Evolutionary conservation across 2,888 invertebrate species (phyloP), one percentile per base, ranked within the genome.

Genomic region (Caradrina kadenii): DNA sequence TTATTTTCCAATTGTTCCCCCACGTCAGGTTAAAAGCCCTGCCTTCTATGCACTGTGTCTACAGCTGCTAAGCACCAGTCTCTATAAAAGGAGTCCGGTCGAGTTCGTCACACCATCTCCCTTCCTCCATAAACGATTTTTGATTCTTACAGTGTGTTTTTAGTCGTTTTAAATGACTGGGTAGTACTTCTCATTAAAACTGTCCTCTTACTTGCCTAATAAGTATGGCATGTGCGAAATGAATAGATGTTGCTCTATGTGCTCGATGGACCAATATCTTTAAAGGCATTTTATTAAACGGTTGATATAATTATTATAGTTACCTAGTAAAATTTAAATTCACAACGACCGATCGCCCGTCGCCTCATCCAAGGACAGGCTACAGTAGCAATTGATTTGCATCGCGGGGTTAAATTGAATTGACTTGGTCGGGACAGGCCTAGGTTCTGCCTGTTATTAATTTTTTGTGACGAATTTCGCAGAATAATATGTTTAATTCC

Each of bases 401-500:
- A 60, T 56, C 22, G 31, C 45, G 21, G 59, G 35, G 2, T 42
- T 10, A 49, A 42, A 63, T 63, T 53, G 56, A 63, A 61, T 56
- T 21, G 11, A 19, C n/a, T n/a, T n/a, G n/a, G 11, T 52, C 60
- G 52, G 48, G 56, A 42, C 26, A 49, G 53, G 60, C 53, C 35
- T 59, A 21, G 39, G 22, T 39, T 62, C 48, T 48, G 54, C 67
- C 62, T 52, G 54, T n/a, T 50, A 22, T 50, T 42, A 26, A 17
- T 1, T 22, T 80, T 69, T 64, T 55, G 21, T 49, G 22, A 53
- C 64, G 17, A 52, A 68, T 53, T 67, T 67, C 45, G 22, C 17
- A 48, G 26, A 69, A 52, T 64, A 59, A 54, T 55, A 55, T 31
- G 39, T 74, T 74, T 52, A 21, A 60, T 69, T 64, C 61, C 39